phyloP scores from a whole-genome alignment of 2,113 vertebrate species.

The Calcarius ornatus region DNA sequence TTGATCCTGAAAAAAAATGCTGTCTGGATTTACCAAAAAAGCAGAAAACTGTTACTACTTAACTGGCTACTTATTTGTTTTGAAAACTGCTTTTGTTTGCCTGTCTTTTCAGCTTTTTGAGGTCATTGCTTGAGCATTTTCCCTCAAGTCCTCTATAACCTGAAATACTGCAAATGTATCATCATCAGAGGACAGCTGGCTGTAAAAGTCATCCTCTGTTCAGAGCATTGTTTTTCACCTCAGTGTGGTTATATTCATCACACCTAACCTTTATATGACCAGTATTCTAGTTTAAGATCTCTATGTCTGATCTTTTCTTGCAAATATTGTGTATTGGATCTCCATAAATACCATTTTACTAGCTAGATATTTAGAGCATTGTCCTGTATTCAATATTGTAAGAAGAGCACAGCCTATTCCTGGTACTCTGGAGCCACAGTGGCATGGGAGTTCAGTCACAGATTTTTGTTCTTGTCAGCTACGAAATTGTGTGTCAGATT shows the following conservation, averaged over 20 bases:
- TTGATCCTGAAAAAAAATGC: neutral
- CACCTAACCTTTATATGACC: neutral
- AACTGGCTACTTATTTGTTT: neutral
- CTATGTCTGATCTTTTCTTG: neutral
- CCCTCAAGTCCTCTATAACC: neutral
- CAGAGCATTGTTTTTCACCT: neutral
- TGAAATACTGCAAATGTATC: neutral
- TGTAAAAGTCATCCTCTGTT: neutral
- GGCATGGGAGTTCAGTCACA: neutral
- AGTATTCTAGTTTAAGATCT: neutral
- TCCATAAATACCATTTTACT: neutral
- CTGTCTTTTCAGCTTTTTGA: neutral
- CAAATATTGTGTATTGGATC: neutral
- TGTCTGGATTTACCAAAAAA: neutral
- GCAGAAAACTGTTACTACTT: neutral
- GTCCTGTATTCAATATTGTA: fast-evolving
- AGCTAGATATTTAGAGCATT: neutral
- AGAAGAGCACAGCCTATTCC: neutral
- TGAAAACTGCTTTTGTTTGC: neutral
- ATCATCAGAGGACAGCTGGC: neutral
- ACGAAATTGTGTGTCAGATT: neutral
- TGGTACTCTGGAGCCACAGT: neutral
- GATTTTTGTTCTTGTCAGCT: neutral
- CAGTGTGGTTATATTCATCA: neutral
- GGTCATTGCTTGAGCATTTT: neutral